phyloP scores from a whole-genome alignment of 92 coral and sea anemone genomes.

The Parazoanthus atlanticus region DNA sequence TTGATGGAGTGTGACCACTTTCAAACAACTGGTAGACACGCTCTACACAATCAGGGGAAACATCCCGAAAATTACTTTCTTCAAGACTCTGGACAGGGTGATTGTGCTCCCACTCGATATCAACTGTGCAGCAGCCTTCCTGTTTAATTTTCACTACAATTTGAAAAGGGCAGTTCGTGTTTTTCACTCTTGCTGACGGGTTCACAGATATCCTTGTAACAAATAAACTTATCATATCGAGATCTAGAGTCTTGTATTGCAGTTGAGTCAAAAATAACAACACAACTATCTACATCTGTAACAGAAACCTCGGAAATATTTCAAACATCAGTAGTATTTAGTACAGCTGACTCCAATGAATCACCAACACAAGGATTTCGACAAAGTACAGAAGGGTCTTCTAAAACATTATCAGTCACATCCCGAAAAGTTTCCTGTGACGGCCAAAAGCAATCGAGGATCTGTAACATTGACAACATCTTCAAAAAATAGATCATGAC shows the following conservation, averaged over 20 bases:
- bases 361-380: not conserved
- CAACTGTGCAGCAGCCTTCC: slow-evolving; percentile 57
- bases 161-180: slow-evolving; percentile 28
- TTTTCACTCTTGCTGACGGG: slow-evolving; percentile 40
- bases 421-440: too few species aligned
- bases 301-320: too few species aligned
- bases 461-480: too few species aligned
- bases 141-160: slow-evolving; percentile 57
- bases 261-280: too few species aligned
- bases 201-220: not conserved
- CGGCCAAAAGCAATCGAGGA: too few species aligned
- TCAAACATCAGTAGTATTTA: not conserved
- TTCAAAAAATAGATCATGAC: too few species aligned
- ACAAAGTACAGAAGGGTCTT: too few species aligned
- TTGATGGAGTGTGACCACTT: too few species aligned
- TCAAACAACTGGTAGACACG: slow-evolving; percentile 63
- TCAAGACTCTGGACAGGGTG: slow-evolving; percentile 64
- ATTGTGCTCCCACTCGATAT: slow-evolving; percentile 74
- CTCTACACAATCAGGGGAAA: slow-evolving; percentile 64
- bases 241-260: not conserved
- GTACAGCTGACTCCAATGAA: not conserved
- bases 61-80: slow-evolving; percentile 57
- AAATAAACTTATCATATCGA: not conserved
- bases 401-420: too few species aligned
- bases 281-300: not conserved